A percentile compares a stretch with the other conserved stretches of the same genome.
Conservation (phyloP, 1,140 invertebrate species). For the Drosophila parvula region DNA sequence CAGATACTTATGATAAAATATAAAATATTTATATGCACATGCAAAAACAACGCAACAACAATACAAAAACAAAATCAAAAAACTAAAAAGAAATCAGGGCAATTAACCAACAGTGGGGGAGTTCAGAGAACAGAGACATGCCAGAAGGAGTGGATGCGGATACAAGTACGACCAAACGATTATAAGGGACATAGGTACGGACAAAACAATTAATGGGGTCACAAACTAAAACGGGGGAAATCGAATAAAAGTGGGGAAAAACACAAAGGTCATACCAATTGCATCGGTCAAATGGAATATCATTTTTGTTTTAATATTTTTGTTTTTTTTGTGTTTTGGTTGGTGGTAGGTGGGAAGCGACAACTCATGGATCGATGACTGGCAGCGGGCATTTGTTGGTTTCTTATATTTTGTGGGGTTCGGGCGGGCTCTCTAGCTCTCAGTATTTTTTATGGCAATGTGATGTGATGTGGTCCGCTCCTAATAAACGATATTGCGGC, state of each 20-base stretch:
- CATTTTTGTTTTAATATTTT: slow-evolving; percentile 15
- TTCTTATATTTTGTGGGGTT: slow-evolving; percentile 8
- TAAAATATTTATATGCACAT: slow-evolving; percentile 43
- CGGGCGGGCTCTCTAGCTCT: slow-evolving; percentile 26
- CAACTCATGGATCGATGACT: slow-evolving; percentile 48
- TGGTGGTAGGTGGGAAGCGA: slow-evolving; percentile 36
- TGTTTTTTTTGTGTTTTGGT: slow-evolving; percentile 34
- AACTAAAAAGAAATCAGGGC: slow-evolving; percentile 9
- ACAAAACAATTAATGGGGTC: slow-evolving; percentile 10
- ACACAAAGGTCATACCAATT: slow-evolving; percentile 74
- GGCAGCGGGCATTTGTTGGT: slow-evolving; percentile 14
- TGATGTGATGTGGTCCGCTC: slow-evolving; percentile 21
- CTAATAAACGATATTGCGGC: slow-evolving; percentile 79
- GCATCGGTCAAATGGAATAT: slow-evolving; percentile 45
- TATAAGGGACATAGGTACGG: not conserved
- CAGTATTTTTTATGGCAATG: slow-evolving; percentile 54
- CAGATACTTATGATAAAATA: not conserved
- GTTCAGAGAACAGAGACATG: slow-evolving; percentile 12
- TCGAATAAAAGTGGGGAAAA: slow-evolving; percentile 14
- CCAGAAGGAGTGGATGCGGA: slow-evolving; percentile 9
- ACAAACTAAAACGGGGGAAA: slow-evolving; percentile 27
- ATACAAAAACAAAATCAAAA: slow-evolving; percentile 57
- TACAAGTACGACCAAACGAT: slow-evolving; percentile 18
- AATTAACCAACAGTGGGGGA: not conserved
- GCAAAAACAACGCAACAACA: slow-evolving; percentile 80